Evolutionary conservation across 2,888 invertebrate genomes (phyloP).

Genomic region (Piscicola geometra): DNA sequence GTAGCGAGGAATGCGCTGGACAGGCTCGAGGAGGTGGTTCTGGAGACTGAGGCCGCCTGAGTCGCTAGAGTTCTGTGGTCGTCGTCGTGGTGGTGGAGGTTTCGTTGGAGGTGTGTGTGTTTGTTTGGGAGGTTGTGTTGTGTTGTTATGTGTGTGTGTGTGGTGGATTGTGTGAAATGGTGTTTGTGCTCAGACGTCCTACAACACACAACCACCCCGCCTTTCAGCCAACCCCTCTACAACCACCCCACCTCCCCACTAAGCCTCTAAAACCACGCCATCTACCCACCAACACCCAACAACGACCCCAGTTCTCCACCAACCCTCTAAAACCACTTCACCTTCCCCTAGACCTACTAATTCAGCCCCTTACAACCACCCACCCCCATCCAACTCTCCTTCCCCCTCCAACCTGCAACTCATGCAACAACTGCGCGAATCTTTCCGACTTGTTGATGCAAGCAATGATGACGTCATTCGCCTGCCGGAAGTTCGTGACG

Average conservation of each 20-base stretch:
- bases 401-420: slow-evolving; percentile 15
- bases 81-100: not conserved
- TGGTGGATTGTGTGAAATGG: no score
- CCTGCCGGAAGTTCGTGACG: slow-evolving; percentile 43
- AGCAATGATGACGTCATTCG: slow-evolving; percentile 37
- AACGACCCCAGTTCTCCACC: slow-evolving; percentile 8
- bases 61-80: slow-evolving; percentile 31
- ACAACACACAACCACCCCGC: slow-evolving; percentile 13
- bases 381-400: no score
- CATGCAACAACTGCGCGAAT: slow-evolving; percentile 35
- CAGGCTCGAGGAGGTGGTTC: slow-evolving; percentile 43
- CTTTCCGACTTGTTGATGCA: slow-evolving; percentile 37
- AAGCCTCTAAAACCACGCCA: not conserved
- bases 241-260: slow-evolving; percentile 18
- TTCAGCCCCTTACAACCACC: no score
- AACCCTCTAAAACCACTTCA: slow-evolving; percentile 28
- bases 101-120: not conserved
- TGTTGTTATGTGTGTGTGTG: not conserved
- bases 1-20: slow-evolving; percentile 43
- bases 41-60: slow-evolving; percentile 39
- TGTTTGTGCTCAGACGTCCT: no score
- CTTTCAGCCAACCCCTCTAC: slow-evolving; percentile 10
- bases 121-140: not conserved
- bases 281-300: slow-evolving; percentile 19
- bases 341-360: not conserved